Conservation (phyloP, 2,888 invertebrate species). For the Hymenopus coronatus region DNA sequence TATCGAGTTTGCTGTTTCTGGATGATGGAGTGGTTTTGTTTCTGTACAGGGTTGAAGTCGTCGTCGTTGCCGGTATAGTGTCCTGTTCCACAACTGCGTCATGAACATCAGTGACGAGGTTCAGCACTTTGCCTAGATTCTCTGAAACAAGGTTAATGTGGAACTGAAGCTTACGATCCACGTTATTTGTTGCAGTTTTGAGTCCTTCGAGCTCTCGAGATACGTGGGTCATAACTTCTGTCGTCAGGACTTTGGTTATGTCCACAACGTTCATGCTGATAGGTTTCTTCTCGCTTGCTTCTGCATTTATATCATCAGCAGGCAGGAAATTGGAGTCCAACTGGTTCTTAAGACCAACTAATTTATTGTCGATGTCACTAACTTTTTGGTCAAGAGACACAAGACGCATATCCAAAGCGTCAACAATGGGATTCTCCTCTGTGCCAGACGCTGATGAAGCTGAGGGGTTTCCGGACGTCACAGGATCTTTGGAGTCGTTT, state of each 20-base stretch:
- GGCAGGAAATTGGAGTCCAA: slow-evolving; percentile 78
- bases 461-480: not conserved
- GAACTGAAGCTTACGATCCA: slow-evolving; percentile 79
- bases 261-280: slow-evolving; percentile 79
- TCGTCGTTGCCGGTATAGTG: not conserved
- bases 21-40: slow-evolving; percentile 51
- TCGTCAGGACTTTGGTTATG: slow-evolving; percentile 78
- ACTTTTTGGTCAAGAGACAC: slow-evolving; percentile 79
- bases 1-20: slow-evolving; percentile 74
- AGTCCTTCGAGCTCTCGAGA: slow-evolving; percentile 77
- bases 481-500: slow-evolving; percentile 11
- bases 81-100: slow-evolving; percentile 77
- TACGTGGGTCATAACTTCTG: slow-evolving; percentile 76
- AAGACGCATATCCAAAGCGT: slow-evolving; percentile 62
- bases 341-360: slow-evolving; percentile 76
- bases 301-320: slow-evolving; percentile 79
- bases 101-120: slow-evolving; percentile 78
- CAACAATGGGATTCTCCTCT: slow-evolving; percentile 43
- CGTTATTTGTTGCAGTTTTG: slow-evolving; percentile 71
- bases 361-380: slow-evolving; percentile 75
- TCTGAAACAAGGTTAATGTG: slow-evolving; percentile 81
- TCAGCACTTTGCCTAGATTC: slow-evolving; percentile 73
- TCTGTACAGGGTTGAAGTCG: slow-evolving; percentile 39
- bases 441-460: slow-evolving; percentile 29
- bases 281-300: slow-evolving; percentile 84